A percentile compares a stretch with the other conserved stretches of the same genome.
Conservation (phyloP, 2,888 invertebrate genomes). For the Tiliacea citrago region DNA sequence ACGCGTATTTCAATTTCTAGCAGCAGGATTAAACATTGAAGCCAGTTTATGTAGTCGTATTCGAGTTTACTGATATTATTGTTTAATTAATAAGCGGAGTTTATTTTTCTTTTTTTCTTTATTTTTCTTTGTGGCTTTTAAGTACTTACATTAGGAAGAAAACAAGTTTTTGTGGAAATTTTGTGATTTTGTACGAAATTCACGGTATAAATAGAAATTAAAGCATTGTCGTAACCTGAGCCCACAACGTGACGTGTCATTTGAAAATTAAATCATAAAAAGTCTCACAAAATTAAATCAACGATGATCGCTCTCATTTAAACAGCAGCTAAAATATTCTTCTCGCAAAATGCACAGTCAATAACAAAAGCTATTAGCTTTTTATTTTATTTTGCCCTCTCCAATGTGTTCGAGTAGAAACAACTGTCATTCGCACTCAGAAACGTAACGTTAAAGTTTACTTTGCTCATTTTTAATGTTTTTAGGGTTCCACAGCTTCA, state of each 20-base stretch:
- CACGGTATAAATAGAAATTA: neutral
- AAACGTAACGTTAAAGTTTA: conserved; percentile 52
- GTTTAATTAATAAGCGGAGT: no score
- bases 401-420: conserved; percentile 38
- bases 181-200: neutral
- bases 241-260: no score
- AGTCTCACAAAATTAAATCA: neutral
- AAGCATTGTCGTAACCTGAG: neutral
- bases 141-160: neutral
- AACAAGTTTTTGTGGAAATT: neutral
- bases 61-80: no score
- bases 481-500: conserved; percentile 36
- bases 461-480: conserved; percentile 53
- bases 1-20: neutral
- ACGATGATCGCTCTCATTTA: conserved; percentile 21
- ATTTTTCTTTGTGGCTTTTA: no score
- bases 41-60: neutral
- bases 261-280: neutral
- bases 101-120: no score
- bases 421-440: conserved; percentile 64
- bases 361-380: conserved; percentile 63
- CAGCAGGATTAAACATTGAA: neutral
- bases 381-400: conserved; percentile 54
- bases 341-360: conserved; percentile 50
- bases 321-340: conserved; percentile 37